These are phyloP conservation scores for Diarsia brunnea DNA, from an alignment of 2,888 invertebrate genomes.

Conservation along the genomic window DNA sequence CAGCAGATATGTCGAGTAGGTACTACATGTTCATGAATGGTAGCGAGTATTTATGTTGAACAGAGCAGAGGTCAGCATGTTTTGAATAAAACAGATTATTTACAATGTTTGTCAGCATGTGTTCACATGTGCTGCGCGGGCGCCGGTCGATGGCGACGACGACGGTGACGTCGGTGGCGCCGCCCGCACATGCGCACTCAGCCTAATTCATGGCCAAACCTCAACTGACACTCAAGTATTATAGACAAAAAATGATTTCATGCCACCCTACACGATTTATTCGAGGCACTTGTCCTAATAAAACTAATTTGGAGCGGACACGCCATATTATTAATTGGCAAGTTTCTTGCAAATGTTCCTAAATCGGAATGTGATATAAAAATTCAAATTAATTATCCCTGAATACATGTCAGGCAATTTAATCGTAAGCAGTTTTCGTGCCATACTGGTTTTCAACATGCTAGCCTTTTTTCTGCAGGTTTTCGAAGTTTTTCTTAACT, in stretches of 20 bases:
- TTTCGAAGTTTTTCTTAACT: not conserved
- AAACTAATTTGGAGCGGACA: constrained; percentile 55
- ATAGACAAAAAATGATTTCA: constrained; percentile 67
- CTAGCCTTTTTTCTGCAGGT: constrained; percentile 6
- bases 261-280: constrained; percentile 66
- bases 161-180: constrained; percentile 68
- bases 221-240: constrained; percentile 62
- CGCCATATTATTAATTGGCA: constrained; percentile 38
- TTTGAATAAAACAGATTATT: constrained; percentile 76
- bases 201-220: constrained; percentile 71
- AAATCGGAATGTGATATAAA: constrained; percentile 32
- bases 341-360: constrained; percentile 38
- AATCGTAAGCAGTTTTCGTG: constrained; percentile 27
- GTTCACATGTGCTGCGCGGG: constrained; percentile 80
- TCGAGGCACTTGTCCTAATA: constrained; percentile 51
- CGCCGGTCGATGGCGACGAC: constrained; percentile 78
- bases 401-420: constrained; percentile 25
- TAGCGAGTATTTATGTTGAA: constrained; percentile 56
- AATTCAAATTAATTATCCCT: constrained; percentile 37
- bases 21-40: constrained; percentile 54
- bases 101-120: constrained; percentile 76
- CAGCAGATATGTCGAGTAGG: constrained; percentile 24
- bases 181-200: constrained; percentile 77
- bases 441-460: not conserved
- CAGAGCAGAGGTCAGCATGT: constrained; percentile 78